phyloP scores from a whole-genome alignment of 2,888 invertebrate species.

The Pardosa pseudoannulata region DNA sequence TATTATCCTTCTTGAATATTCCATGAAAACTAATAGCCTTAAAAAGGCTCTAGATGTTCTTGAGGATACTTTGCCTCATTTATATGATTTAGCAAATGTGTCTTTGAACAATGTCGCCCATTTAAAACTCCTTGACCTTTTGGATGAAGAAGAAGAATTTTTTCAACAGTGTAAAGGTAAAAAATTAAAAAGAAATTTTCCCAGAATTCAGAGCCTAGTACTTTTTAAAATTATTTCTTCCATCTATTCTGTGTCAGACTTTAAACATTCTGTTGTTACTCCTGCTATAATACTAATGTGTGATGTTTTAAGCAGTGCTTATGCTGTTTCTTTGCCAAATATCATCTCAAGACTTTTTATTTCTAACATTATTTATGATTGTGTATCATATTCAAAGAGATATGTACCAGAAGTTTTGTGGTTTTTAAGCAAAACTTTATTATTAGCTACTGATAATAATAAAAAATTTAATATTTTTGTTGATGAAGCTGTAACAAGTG shows the following conservation, averaged over 20 bases:
- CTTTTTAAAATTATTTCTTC: conserved; percentile 89
- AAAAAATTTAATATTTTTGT: conserved; percentile 32
- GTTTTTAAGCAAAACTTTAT: conserved; percentile 77
- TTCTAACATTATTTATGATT: conserved; percentile 86
- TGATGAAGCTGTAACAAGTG: not conserved
- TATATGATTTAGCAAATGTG: conserved; percentile 49
- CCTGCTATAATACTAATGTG: conserved; percentile 89
- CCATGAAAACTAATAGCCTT: conserved; percentile 83
- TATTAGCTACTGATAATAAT: not conserved
- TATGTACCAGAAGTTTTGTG: conserved; percentile 88
- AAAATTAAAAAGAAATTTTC: conserved; percentile 49
- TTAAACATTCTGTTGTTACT: conserved; percentile 90
- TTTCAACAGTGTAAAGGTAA: conserved; percentile 31
- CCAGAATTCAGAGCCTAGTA: conserved; percentile 79
- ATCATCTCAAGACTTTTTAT: conserved; percentile 88
- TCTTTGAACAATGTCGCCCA: conserved; percentile 28
- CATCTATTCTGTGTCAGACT: conserved; percentile 93
- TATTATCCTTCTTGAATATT: conserved; percentile 86
- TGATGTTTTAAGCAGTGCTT: conserved; percentile 83
- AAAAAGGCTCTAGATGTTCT: conserved; percentile 74
- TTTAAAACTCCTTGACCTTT: conserved; percentile 29
- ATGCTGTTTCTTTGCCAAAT: conserved; percentile 83
- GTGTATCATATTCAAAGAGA: conserved; percentile 86
- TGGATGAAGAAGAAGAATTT: conserved; percentile 47
- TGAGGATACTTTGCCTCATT: conserved; percentile 35